Evolutionary conservation across 2,113 vertebrate species (phyloP).

Genomic region (Pseudopodoces humilis): DNA sequence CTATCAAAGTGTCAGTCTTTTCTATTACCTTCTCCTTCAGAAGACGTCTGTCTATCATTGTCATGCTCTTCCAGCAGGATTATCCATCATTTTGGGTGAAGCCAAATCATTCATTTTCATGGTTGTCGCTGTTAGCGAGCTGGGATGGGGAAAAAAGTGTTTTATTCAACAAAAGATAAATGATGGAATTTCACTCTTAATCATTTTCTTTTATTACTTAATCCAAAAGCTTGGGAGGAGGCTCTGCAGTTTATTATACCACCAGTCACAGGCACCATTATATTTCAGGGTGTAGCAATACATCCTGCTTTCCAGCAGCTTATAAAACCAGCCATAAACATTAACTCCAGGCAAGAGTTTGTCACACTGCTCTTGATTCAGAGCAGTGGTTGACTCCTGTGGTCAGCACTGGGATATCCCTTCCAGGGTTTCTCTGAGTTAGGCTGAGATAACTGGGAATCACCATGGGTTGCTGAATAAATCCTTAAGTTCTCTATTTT

Average conservation of each 20-base stretch:
- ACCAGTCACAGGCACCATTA: neutral
- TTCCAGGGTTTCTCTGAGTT: neutral
- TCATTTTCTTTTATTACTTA: conserved; percentile 63
- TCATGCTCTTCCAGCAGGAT: conserved; percentile 44
- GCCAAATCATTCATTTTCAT: conserved; percentile 55
- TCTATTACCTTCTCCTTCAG: conserved; percentile 44
- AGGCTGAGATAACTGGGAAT: neutral
- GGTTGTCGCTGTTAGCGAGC: neutral
- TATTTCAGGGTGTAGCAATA: conserved; percentile 50
- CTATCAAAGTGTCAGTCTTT: conserved; percentile 59
- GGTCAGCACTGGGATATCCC: neutral
- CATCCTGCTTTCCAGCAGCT: conserved; percentile 29
- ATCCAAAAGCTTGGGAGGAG: conserved; percentile 44
- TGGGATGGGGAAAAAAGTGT: neutral
- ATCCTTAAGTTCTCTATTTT: neutral
- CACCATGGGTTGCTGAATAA: neutral
- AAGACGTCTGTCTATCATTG: conserved; percentile 56
- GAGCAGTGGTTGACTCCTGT: neutral
- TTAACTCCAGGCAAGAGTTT: conserved; percentile 33
- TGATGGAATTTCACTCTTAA: conserved; percentile 41
- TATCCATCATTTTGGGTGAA: conserved; percentile 60
- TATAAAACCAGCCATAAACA: conserved; percentile 56
- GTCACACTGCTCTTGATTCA: conserved; percentile 25
- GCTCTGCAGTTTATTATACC: conserved; percentile 29
- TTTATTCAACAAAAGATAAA: conserved; percentile 42